Evolutionary conservation across 1,140 invertebrate genomes (phyloP).

Genomic region (Colletes latitarsis): DNA sequence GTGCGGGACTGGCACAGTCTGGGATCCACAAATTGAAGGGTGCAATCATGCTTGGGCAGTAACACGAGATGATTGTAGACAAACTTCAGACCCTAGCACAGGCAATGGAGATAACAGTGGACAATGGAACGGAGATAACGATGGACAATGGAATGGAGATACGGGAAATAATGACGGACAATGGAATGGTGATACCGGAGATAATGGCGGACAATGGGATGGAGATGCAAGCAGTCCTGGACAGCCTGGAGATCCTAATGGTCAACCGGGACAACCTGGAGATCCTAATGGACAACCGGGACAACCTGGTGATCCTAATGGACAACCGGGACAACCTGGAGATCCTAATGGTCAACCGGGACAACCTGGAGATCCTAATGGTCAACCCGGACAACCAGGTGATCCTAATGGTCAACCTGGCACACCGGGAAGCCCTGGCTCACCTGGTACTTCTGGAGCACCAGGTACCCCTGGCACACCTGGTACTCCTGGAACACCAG

Average conservation of each 20-base stretch:
- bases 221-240: slow-evolving; percentile 62
- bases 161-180: slow-evolving; percentile 46
- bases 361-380: slow-evolving; percentile 83
- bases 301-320: slow-evolving; percentile 79
- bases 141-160: slow-evolving; percentile 43
- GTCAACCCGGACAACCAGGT: too few species aligned
- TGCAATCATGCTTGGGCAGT: slow-evolving; percentile 87
- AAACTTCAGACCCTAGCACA: slow-evolving; percentile 20
- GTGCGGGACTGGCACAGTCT: slow-evolving; percentile 87
- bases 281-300: slow-evolving; percentile 71
- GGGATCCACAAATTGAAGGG: slow-evolving; percentile 84
- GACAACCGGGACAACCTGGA: slow-evolving; percentile 82
- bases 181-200: slow-evolving; percentile 54
- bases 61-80: slow-evolving; percentile 67
- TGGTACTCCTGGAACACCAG: slow-evolving; percentile 73
- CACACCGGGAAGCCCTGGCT: neutral
- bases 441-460: slow-evolving; percentile 81
- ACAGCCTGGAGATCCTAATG: slow-evolving; percentile 62
- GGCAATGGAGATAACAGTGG: slow-evolving; percentile 26
- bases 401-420: slow-evolving; percentile 77
- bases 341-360: slow-evolving; percentile 83
- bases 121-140: slow-evolving; percentile 52
- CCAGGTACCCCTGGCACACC: slow-evolving; percentile 84
- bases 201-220: slow-evolving; percentile 54
- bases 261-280: slow-evolving; percentile 73